Base-by-base conservation (phyloP, 2,113 vertebrate species). In the Haplochromis burtoni region DNA sequence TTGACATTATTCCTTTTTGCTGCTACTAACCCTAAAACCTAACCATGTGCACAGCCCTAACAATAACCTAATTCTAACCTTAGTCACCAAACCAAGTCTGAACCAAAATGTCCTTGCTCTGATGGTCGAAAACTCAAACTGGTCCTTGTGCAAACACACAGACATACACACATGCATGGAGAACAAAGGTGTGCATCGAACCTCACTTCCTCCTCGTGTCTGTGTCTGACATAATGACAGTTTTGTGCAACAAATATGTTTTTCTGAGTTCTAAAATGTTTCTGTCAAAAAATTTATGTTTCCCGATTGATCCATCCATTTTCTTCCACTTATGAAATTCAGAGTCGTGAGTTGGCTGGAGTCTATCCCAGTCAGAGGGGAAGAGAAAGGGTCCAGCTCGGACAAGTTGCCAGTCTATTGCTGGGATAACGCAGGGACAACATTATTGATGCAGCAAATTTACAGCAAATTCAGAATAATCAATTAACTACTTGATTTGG, bases 151-250 rank as follows among this genome's bases (percentile, higher is more conserved):
- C 21, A 73, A 73, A 42, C 38, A 45, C n/a, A 42, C 38, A 73
- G 3, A 17, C 38, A 33, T 42, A 84, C 82, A 59, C 76, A 80
- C 61, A 59, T 82, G 54, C 78, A 26, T 4, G 29, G 59, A 7
- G 17, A 63, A 63, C 59, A 71, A 88, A 88, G 90, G 45, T 49
- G 59, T 87, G 47, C 86, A 87, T 80, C 81, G 68, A 86, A 19
- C 38, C 81, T 84, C 55, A 88, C 86, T 89, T 92, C 91, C 83
- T 88, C 61, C 76, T 82, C 57, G 2, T 86, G 73, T 38, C 1
- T 49, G 33, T 51, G 61, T 80, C 53, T 29, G 81, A 54, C 45
- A 78, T 53, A 12, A 76, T 87, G 55, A 57, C 31, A 82, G 61
- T 83, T 83, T 73, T 53, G 21, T 49, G 14, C 42, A 33, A 87